Percentiles rank a stretch among this genome's conserved stretches.
phyloP scores from a whole-genome alignment of 1,140 invertebrate species.

The Lasioglossum baleicum region DNA sequence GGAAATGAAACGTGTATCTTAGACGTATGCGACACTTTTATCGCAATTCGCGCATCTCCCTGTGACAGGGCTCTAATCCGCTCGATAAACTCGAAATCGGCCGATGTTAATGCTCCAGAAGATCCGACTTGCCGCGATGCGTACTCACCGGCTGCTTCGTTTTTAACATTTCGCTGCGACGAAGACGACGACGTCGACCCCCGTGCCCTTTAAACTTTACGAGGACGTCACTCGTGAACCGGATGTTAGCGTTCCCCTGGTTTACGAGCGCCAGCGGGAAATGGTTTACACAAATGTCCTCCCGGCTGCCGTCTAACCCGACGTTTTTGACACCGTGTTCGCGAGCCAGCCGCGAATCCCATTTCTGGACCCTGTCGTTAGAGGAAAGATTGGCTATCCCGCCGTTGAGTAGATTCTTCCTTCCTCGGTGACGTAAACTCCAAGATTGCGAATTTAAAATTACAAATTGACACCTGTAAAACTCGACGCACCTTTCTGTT shows the following conservation, averaged over 20 bases:
- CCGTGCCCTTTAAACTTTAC: conserved; percentile 45
- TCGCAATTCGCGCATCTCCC: too few species aligned
- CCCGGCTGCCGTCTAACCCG: too few species aligned
- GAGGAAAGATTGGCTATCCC: not conserved
- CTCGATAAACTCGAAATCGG: too few species aligned
- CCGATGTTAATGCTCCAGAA: too few species aligned
- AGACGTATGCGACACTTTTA: too few species aligned
- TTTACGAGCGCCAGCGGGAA: conserved; percentile 44
- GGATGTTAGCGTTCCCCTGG: conserved; percentile 49
- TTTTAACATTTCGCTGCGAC: too few species aligned
- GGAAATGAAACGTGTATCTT: too few species aligned
- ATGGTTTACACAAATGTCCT: conserved; percentile 36
- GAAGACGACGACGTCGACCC: not conserved
- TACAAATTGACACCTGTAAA: too few species aligned
- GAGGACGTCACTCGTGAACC: conserved; percentile 39
- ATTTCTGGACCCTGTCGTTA: not conserved
- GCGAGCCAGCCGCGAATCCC: not conserved
- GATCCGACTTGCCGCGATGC: too few species aligned
- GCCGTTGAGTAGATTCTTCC: not conserved
- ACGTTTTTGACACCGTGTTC: not conserved
- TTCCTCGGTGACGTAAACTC: not conserved
- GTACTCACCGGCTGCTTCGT: too few species aligned
- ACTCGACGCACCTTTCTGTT: too few species aligned
- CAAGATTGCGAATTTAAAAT: not conserved
- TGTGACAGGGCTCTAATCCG: too few species aligned